Evolutionary conservation across 2,113 vertebrate species (phyloP).

Genomic region (Microtus ochrogaster): DNA sequence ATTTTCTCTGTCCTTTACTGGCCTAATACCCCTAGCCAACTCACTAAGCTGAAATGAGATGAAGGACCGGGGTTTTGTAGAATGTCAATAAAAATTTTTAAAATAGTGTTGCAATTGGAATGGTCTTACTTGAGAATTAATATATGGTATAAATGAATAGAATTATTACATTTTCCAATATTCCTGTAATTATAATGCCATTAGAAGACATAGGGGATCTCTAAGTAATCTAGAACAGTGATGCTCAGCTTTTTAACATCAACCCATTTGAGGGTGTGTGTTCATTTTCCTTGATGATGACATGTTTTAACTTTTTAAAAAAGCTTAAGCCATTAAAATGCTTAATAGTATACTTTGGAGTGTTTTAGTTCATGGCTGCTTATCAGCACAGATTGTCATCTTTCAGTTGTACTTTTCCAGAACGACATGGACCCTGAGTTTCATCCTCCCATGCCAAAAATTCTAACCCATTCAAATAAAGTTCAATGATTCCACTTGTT

Average conservation of each 20-base stretch:
- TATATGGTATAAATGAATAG: neutral
- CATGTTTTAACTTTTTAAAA: constrained; percentile 24
- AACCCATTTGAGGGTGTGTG: neutral
- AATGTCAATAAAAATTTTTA: neutral
- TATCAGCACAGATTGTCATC: neutral
- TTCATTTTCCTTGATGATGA: neutral
- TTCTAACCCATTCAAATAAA: neutral
- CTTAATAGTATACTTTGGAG: neutral
- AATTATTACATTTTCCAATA: neutral
- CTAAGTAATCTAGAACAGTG: neutral
- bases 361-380: neutral
- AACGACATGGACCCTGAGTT: neutral
- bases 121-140: constrained; percentile 13
- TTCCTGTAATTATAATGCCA: neutral
- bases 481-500: neutral
- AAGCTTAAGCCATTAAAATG: neutral
- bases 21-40: neutral
- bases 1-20: neutral
- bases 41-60: neutral
- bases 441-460: neutral
- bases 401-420: neutral
- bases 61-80: neutral
- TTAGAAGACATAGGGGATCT: neutral
- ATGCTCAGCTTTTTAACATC: neutral
- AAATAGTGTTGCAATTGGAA: neutral